Evolutionary conservation across 2,888 invertebrate genomes (phyloP).

Genomic region (Mamestra brassicae): DNA sequence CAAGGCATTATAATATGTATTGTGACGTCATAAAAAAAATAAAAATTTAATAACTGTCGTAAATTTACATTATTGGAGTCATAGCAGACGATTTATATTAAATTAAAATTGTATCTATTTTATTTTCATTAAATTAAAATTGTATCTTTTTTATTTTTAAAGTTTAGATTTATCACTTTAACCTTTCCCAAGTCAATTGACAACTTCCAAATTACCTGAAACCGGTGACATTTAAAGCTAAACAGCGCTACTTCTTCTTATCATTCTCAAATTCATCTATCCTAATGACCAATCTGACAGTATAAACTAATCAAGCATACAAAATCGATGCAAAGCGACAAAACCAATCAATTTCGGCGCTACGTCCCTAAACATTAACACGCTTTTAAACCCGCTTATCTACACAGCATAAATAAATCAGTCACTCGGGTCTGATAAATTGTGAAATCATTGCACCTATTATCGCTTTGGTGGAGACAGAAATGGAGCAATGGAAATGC

Average conservation of each 20-base stretch:
- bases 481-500: constrained; percentile 66
- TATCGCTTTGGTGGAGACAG: constrained; percentile 58
- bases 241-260: neutral
- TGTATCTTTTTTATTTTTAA: no score
- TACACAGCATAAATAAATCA: constrained; percentile 60
- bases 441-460: constrained; percentile 63
- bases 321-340: constrained; percentile 37
- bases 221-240: neutral
- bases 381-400: constrained; percentile 51
- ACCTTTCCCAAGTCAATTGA: neutral
- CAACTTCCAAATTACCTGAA: neutral
- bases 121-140: no score
- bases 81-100: no score
- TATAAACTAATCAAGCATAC: constrained; percentile 27
- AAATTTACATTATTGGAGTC: no score
- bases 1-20: no score
- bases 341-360: constrained; percentile 41
- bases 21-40: no score
- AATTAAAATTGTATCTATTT: no score
- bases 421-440: constrained; percentile 57
- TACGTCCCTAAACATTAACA: constrained; percentile 42
- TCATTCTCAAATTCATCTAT: constrained; percentile 5
- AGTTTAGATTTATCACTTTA: neutral
- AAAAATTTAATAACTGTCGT: no score
- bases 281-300: constrained; percentile 14